phyloP scores from a whole-genome alignment of 2,113 vertebrate species.

The rat (Rattus norvegicus) region GRCr8 NC_086033.1:32183501-32184000 shows the following conservation, averaged over 20 bases:
- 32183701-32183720: slow-evolving; percentile 66
- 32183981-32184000: neutral
- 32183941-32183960: neutral
- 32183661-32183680: slow-evolving; percentile 73
- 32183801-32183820: neutral
- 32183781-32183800: neutral
- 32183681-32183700: slow-evolving; percentile 66
- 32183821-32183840: too few species aligned
- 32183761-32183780: slow-evolving; percentile 3
- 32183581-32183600: neutral
- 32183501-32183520: neutral
- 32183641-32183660: slow-evolving; percentile 45
- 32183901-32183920: neutral
- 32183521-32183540: neutral
- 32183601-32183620: neutral
- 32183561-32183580: neutral
- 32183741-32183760: slow-evolving; percentile 64
- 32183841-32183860: too few species aligned
- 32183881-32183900: too few species aligned
- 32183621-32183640: slow-evolving; percentile 43
- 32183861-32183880: too few species aligned
- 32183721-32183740: slow-evolving; percentile 74
- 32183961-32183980: neutral
- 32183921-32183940: neutral
- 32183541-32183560: neutral